Evolutionary conservation across 2,797 vertebrate genomes (phyloP).

Genomic region (Ispidina lecontei): DNA sequence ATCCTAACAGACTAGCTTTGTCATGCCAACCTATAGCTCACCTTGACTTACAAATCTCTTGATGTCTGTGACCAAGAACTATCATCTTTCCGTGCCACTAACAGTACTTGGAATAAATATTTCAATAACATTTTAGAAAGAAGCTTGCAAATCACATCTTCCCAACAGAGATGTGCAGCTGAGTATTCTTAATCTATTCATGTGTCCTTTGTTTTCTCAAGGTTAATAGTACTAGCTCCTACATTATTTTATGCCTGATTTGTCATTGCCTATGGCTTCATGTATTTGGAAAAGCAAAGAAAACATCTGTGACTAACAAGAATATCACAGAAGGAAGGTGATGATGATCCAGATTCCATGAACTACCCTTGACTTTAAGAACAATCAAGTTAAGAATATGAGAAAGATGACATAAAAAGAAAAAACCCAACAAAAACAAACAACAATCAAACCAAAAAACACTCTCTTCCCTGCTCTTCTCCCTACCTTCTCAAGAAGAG

Average conservation of each 20-base stretch:
- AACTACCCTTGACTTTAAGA: not conserved
- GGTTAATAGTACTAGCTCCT: slow-evolving; percentile 8
- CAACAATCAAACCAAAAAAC: no score
- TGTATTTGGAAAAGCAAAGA: not conserved
- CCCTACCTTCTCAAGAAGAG: not conserved
- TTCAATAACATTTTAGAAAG: not conserved
- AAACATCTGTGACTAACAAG: not conserved
- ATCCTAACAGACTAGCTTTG: not conserved
- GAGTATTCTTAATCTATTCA: not conserved
- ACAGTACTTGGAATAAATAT: not conserved
- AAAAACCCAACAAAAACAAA: no score
- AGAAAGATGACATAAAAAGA: not conserved
- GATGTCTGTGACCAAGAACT: not conserved
- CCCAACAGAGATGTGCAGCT: not conserved
- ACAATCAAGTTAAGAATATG: not conserved
- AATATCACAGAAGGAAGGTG: not conserved
- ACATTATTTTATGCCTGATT: not conserved
- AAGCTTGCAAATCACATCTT: not conserved
- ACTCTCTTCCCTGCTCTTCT: not conserved
- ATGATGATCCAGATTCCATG: not conserved
- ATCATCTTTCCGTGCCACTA: not conserved
- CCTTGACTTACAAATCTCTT: not conserved
- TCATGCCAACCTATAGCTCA: not conserved
- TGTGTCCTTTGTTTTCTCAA: not conserved
- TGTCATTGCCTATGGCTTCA: not conserved